phyloP scores from a whole-genome alignment of 2,797 vertebrate species.

The Sphenopsis melanotis region DNA sequence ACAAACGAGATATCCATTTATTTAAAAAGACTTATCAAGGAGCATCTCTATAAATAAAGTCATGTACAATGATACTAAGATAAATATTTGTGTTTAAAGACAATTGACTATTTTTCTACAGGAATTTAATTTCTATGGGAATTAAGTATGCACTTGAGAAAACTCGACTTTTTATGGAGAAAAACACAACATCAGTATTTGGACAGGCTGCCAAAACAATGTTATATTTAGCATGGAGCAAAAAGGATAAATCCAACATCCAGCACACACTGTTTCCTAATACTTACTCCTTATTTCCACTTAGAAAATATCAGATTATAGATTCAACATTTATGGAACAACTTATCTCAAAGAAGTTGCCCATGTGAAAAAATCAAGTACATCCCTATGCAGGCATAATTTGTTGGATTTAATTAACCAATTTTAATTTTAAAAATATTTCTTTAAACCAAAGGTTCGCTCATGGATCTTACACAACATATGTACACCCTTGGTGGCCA shows the following conservation, averaged over 20 bases:
- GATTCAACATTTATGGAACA: neutral
- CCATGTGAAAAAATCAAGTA: neutral
- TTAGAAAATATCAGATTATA: neutral
- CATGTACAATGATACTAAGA: neutral
- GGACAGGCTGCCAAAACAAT: constrained; percentile 29
- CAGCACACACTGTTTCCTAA: neutral
- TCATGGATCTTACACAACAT: neutral
- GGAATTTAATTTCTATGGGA: constrained; percentile 44
- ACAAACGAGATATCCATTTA: neutral
- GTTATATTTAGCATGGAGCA: constrained; percentile 36
- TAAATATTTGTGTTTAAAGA: constrained; percentile 38
- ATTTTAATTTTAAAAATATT: neutral
- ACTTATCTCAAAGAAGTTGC: neutral
- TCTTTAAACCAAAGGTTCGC: neutral
- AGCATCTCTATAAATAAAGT: neutral
- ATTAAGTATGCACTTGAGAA: constrained; percentile 25
- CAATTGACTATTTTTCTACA: constrained; percentile 35
- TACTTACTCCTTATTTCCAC: neutral
- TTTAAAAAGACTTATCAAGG: neutral
- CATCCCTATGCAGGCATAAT: neutral
- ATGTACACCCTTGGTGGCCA: neutral
- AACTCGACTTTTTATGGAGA: constrained; percentile 10
- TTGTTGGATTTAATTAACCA: neutral
- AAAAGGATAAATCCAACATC: neutral
- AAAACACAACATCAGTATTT: constrained; percentile 21